phyloP scores from a whole-genome alignment of 23 tunicate species.

The Botrylloides violaceus region DNA sequence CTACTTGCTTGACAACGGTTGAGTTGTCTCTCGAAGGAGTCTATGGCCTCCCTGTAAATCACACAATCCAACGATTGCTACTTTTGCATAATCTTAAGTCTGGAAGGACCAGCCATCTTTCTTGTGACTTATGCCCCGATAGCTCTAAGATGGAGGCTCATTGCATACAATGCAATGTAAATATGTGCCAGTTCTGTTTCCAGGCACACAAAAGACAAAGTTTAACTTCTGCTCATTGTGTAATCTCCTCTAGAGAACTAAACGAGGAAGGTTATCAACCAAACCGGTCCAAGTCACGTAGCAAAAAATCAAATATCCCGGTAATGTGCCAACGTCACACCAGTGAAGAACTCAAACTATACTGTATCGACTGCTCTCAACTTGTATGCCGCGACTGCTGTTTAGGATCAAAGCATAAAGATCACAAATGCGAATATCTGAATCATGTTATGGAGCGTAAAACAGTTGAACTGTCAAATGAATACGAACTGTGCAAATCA shows the following conservation, averaged over 20 bases:
- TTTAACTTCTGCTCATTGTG: conserved; percentile 14
- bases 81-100: conserved; percentile 7
- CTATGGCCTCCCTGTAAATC: conserved; percentile 16
- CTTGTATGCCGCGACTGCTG: conserved; percentile 95
- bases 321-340: conserved; percentile 46
- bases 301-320: background rate
- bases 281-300: background rate
- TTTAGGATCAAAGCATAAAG: conserved; percentile 42
- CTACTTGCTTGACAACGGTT: conserved; percentile 7
- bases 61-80: conserved; percentile 2
- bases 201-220: conserved; percentile 27
- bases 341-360: conserved; percentile 61
- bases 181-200: conserved; percentile 19
- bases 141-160: conserved; percentile 3
- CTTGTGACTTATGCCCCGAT: conserved; percentile 25
- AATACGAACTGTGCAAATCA: conserved; percentile 1
- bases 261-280: conserved; percentile 1
- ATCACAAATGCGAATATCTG: conserved; percentile 49
- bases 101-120: background rate
- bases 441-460: conserved; percentile 11
- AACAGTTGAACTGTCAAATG: conserved; percentile 2
- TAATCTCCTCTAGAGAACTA: conserved; percentile 9
- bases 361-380: conserved; percentile 53
- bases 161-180: conserved; percentile 16
- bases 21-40: conserved; percentile 13